Percentiles rank a stretch among this genome's conserved stretches.
phyloP scores from a whole-genome alignment of 2,888 invertebrate species.

The Drosophila anomelani region DNA sequence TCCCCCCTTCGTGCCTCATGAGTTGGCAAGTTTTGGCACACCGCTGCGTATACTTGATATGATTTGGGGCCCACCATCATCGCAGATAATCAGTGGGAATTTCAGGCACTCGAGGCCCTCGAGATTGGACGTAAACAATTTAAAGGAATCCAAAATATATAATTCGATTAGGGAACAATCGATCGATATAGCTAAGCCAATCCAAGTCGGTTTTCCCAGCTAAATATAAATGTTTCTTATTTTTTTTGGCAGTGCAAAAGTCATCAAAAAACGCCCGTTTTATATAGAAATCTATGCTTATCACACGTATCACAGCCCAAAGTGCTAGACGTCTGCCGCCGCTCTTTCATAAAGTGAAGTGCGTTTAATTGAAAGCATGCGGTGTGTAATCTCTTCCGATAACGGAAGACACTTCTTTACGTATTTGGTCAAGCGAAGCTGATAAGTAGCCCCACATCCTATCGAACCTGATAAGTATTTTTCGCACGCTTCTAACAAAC shows the following conservation, averaged over 20 bases:
- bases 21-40: slow-evolving; percentile 54
- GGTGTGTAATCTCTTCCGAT: slow-evolving; percentile 44
- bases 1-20: slow-evolving; percentile 31
- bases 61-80: slow-evolving; percentile 16
- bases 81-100: slow-evolving; percentile 52
- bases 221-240: neutral
- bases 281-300: slow-evolving; percentile 39
- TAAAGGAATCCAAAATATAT: slow-evolving; percentile 1
- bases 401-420: slow-evolving; percentile 28
- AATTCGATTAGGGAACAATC: slow-evolving; percentile 28
- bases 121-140: slow-evolving; percentile 18
- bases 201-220: slow-evolving; percentile 11
- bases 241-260: slow-evolving; percentile 10
- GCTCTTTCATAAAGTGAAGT: slow-evolving; percentile 33
- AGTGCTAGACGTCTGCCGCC: slow-evolving; percentile 38
- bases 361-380: slow-evolving; percentile 50
- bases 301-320: slow-evolving; percentile 13
- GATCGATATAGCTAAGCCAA: neutral
- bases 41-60: slow-evolving; percentile 43
- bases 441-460: slow-evolving; percentile 32
- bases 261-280: slow-evolving; percentile 12
- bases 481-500: slow-evolving; percentile 13
- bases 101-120: slow-evolving; percentile 44
- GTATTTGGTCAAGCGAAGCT: slow-evolving; percentile 14
- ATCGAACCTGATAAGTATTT: slow-evolving; percentile 21